Evolutionary conservation across 2,113 vertebrate species (phyloP).

Genomic region (Sarotherodon lohbergeri): DNA sequence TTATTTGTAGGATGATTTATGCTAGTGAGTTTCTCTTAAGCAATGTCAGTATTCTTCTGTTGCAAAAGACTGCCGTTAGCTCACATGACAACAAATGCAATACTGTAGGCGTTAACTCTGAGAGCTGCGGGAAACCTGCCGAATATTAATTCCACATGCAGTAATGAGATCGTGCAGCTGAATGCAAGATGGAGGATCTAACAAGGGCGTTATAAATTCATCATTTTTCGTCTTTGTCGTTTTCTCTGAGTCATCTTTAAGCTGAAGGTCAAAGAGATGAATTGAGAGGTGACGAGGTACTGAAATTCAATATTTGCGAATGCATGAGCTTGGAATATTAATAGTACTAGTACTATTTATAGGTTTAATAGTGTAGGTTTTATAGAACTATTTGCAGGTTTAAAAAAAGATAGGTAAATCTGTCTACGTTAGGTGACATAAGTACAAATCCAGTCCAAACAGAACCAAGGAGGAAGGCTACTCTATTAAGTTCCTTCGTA

Average conservation of each 20-base stretch:
- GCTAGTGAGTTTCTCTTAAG: background rate
- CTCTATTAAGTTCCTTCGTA: background rate
- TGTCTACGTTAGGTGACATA: background rate
- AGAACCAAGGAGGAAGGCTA: background rate
- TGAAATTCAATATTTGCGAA: background rate
- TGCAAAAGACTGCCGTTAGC: background rate
- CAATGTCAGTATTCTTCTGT: background rate
- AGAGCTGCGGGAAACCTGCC: background rate
- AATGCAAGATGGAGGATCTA: slow-evolving; percentile 21
- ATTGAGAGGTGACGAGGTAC: background rate
- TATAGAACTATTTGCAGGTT: background rate
- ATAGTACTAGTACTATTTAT: background rate
- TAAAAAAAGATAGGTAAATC: background rate
- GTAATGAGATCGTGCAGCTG: slow-evolving; percentile 32
- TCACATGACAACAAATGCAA: background rate
- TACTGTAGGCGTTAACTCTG: background rate
- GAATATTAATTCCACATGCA: slow-evolving; percentile 11
- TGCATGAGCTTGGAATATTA: background rate
- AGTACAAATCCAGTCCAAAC: background rate
- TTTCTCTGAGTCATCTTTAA: slow-evolving; percentile 17
- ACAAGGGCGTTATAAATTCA: slow-evolving; percentile 2
- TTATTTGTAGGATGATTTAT: background rate
- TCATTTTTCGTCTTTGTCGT: background rate
- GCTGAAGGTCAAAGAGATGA: slow-evolving; percentile 20
- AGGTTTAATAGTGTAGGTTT: background rate